Evolutionary conservation across 2,888 invertebrate species (phyloP).

Genomic region (Nebria salina): DNA sequence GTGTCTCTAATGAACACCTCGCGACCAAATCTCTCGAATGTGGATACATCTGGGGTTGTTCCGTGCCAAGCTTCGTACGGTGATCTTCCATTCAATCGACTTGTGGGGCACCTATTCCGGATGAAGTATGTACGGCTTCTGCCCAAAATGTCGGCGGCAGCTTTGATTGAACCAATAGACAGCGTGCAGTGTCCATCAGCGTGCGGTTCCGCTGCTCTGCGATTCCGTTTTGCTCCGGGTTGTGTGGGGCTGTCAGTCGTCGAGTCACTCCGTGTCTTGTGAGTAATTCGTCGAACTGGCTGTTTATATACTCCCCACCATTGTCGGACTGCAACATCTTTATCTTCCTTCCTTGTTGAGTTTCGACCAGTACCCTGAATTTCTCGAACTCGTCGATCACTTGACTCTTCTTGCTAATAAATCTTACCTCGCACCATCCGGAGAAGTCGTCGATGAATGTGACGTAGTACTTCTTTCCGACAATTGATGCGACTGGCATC

Average conservation of each 20-base stretch:
- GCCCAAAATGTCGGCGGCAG: background rate
- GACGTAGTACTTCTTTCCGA: conserved; percentile 48
- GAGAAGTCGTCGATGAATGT: conserved; percentile 50
- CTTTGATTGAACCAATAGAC: too few relatives aligned
- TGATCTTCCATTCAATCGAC: too few relatives aligned
- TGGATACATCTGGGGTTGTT: too few relatives aligned
- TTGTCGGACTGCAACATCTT: conserved; percentile 47
- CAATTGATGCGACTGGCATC: background rate
- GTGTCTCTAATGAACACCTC: too few relatives aligned
- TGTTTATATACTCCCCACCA: conserved; percentile 47
- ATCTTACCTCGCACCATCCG: conserved; percentile 43
- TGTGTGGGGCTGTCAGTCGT: conserved; percentile 47
- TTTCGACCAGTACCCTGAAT: conserved; percentile 40
- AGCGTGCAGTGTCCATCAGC: background rate
- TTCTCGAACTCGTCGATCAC: conserved; percentile 44
- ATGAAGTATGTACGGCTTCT: background rate
- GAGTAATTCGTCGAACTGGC: conserved; percentile 46
- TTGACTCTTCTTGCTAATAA: conserved; percentile 49
- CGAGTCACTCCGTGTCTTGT: conserved; percentile 47
- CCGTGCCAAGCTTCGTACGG: too few relatives aligned
- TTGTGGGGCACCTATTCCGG: conserved; percentile 15
- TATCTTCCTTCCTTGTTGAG: conserved; percentile 27
- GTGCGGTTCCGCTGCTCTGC: conserved; percentile 46
- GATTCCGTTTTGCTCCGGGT: conserved; percentile 50
- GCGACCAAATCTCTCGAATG: too few relatives aligned